Conservation (phyloP, 2,797 vertebrate genomes). For the Falco peregrinus region DNA sequence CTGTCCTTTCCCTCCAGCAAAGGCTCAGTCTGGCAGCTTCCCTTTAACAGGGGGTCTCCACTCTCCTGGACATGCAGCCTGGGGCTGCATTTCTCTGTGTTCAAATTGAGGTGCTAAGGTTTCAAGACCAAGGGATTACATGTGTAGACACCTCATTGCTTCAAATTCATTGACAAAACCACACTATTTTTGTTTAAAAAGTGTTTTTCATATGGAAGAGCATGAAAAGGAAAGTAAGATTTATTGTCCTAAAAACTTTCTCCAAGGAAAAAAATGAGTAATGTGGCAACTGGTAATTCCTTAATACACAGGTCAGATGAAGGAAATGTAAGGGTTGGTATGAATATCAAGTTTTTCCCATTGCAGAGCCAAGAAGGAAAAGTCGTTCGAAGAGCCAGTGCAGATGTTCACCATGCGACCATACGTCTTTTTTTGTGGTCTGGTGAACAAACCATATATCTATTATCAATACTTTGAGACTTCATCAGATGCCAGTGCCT, state of each 20-base stretch:
- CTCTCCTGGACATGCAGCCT: not conserved
- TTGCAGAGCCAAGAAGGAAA: not conserved
- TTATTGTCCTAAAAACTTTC: not conserved
- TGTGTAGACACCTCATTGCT: not conserved
- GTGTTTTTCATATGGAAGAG: not conserved
- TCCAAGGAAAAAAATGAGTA: not conserved
- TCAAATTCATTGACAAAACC: not conserved
- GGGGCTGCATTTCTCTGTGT: not conserved
- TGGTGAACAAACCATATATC: not conserved
- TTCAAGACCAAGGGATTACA: not conserved
- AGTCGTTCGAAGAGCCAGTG: not conserved
- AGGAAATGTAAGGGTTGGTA: not conserved
- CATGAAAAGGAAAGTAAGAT: not conserved
- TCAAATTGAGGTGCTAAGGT: not conserved
- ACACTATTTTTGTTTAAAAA: not conserved
- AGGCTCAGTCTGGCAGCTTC: not conserved
- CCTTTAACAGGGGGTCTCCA: not conserved
- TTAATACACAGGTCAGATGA: not conserved
- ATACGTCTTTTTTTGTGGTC: not conserved
- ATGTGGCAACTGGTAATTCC: not conserved
- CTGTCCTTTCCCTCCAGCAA: not conserved
- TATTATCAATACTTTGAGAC: not conserved
- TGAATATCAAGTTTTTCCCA: not conserved
- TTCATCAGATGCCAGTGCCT: not conserved
- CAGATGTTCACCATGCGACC: not conserved